These are phyloP conservation scores for Listronotus oregonensis DNA, from an alignment of 1,140 invertebrate species.

Conservation along the genomic window DNA sequence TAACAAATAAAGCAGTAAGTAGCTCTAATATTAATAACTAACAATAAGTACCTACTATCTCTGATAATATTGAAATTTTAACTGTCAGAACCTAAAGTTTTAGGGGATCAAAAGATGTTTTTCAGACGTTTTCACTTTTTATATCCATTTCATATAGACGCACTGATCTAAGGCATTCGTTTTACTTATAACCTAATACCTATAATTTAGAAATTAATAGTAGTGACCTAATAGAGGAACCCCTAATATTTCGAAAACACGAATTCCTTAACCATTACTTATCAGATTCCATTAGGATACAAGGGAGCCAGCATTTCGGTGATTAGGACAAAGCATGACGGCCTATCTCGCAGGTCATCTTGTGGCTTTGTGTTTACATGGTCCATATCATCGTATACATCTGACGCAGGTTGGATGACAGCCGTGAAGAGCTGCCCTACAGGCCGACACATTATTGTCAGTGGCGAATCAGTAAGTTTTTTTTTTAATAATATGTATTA, in stretches of 20 bases:
- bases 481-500: too few species aligned
- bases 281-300: slow-evolving; percentile 29
- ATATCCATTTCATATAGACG: too few species aligned
- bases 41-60: too few species aligned
- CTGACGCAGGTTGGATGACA: slow-evolving; percentile 24
- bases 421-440: slow-evolving; percentile 20
- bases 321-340: slow-evolving; percentile 36
- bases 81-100: too few species aligned
- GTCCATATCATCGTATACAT: slow-evolving; percentile 35
- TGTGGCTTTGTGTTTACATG: slow-evolving; percentile 39
- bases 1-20: too few species aligned
- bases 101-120: too few species aligned
- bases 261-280: slow-evolving; percentile 20
- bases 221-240: not conserved
- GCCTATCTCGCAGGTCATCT: slow-evolving; percentile 35
- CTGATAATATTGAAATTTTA: too few species aligned
- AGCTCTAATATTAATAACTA: too few species aligned
- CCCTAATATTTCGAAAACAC: slow-evolving; percentile 3
- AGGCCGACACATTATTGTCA: slow-evolving; percentile 19
- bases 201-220: too few species aligned
- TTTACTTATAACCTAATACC: too few species aligned
- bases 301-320: slow-evolving; percentile 27
- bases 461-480: slow-evolving; percentile 4
- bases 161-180: too few species aligned
- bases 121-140: too few species aligned